A percentile compares a stretch with the other conserved stretches of the same genome.
These are phyloP conservation scores for Cichladusa arquata DNA, from an alignment of 2,113 vertebrate species.

Conservation along the genomic window DNA sequence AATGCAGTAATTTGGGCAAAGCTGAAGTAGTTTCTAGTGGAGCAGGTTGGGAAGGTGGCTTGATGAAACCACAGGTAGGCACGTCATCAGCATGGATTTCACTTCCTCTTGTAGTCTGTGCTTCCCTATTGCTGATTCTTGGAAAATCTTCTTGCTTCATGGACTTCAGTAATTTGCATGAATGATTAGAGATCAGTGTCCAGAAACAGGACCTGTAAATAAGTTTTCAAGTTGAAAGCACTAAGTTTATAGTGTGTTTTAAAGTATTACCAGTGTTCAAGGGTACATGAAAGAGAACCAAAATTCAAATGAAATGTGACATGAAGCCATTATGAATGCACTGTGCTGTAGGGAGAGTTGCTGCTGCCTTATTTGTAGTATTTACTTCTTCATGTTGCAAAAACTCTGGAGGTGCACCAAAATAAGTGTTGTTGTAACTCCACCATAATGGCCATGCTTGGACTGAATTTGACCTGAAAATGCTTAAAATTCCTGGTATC, in stretches of 20 bases:
- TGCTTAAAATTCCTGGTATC: neutral
- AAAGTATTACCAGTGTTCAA: neutral
- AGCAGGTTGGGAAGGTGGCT: neutral
- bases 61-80: neutral
- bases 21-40: neutral
- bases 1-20: neutral
- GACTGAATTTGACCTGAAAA: neutral
- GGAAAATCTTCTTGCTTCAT: neutral
- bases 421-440: neutral
- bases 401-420: neutral
- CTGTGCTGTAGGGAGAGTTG: neutral
- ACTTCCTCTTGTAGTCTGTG: neutral
- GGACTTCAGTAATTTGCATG: neutral
- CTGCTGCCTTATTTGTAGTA: neutral
- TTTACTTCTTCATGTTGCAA: neutral
- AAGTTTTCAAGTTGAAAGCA: neutral
- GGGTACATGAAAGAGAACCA: neutral
- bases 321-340: neutral
- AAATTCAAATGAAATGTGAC: neutral
- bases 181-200: neutral
- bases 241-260: neutral
- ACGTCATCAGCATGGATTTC: neutral
- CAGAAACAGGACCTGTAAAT: neutral
- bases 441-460: neutral
- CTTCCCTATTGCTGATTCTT: neutral